Evolutionary conservation across 2,888 invertebrate genomes (phyloP), one percentile per base, ranked within the genome.

Genomic region (Abscondita cerata): DNA sequence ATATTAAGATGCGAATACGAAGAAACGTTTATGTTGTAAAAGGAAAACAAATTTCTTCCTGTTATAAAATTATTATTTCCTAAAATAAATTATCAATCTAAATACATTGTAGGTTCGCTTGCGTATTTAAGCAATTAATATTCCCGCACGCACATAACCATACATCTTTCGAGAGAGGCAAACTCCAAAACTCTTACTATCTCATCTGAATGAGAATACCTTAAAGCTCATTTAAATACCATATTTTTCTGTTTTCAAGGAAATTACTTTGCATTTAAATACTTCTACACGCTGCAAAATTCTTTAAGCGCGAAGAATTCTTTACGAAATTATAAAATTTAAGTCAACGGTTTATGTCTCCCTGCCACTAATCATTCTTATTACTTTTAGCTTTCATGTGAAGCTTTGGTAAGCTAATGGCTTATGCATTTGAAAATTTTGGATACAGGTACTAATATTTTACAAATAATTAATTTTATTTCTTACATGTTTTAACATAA

Each of bases 91-190:
- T 48, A 38, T 48, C 48, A 48, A 56, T 56, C 38, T 40, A 12
- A 40, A 16, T 40, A 16, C 18, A 15, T 8, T 19, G 15, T 40
- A 31, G 40, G 19, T 12, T 38, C 8, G 20, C 1, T 46, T 33
- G 38, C 20, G 56, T 50, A 33, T 36, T 56, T 41, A 15, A 40
- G 50, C 47, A 64, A 66, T 66, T 66, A 64, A 64, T 67, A 64
- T 67, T 61, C 62, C 44, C 46, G 31, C 40, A 59, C 40, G 59
- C 52, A 62, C 67, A 65, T 66, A 65, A 65, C 62, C 64, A 62
- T 65, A 59, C 50, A 66, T 67, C 67, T 64, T 68, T 58, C 36
- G 34, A 19, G 25, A 51, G 52, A 51, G 52, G 52, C 44, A 60
- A 63, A 57, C 53, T 60, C 41, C 55, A 57, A 66, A 52, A 51